Base-by-base conservation (phyloP, 2,113 vertebrate genomes). In the Gallinago jamesoni region DNA sequence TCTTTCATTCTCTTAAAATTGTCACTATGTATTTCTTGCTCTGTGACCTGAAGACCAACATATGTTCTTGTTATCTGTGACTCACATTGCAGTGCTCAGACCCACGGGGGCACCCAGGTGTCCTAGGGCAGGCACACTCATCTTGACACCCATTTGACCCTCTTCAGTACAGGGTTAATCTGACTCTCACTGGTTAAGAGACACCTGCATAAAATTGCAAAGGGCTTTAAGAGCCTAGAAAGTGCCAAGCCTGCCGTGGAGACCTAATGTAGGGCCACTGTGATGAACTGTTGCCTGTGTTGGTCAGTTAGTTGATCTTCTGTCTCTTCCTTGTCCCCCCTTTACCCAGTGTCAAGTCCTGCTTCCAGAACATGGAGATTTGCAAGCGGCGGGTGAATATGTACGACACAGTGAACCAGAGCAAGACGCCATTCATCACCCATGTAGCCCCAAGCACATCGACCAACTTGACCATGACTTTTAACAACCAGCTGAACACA, bases 311-410 rank as follows among this genome's bases (percentile, higher is more conserved):
- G 35, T 11, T 77, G 80, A 68, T 72, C 82, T 59, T 70, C 50
- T 75, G 7, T 76, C 68, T 83, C 68, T 80, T 82, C 82, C 50
- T 66, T 89, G n/a, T 55, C 43, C 21, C 35, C n/a, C 43, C 55
- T 91, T 30, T 53, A 23, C n/a, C 24, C 98, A 99, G 99, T 9
- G 99, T 99, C 93, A 99, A 99, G 97, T 99, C 99, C 50, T 99
- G 99, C 98, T 99, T 99, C 98, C 99, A 99, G 98, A 99, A 99
- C 98, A 99, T 99, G 99, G 99, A 99, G 98, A 99, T 99, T 89
- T 99, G 99, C 93, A 99, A 99, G 97, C 98, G 99, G 3, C 98
- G 99, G 57, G 98, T 99, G 95, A 99, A 99, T 95, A 99, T 99
- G 99, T 99, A 99, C 43, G 99, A 99, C 97, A 98, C 99, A 0